phyloP scores from a whole-genome alignment of 1,140 invertebrate genomes.

The Choristoneura fumiferana region DNA sequence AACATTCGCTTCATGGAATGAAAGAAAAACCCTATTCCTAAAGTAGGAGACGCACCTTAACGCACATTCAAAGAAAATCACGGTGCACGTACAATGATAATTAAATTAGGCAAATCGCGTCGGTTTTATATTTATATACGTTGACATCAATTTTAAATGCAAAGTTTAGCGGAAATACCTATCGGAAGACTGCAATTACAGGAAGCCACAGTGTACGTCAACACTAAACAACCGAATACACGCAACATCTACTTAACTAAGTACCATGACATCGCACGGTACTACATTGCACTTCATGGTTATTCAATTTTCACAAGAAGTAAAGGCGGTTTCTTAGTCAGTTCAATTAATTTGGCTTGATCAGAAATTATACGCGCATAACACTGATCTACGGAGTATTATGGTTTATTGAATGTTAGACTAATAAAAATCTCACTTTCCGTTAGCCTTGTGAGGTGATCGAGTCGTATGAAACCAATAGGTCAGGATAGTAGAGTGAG shows the following conservation, averaged over 20 bases:
- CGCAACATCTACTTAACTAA: slow-evolving; percentile 57
- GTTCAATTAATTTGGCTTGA: slow-evolving; percentile 74
- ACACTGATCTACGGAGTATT: slow-evolving; percentile 69
- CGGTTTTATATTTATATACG: slow-evolving; percentile 35
- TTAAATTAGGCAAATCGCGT: slow-evolving; percentile 21
- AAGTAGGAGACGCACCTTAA: slow-evolving; percentile 19
- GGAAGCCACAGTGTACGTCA: slow-evolving; percentile 72
- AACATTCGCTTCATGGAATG: slow-evolving; percentile 50
- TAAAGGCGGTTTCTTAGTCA: slow-evolving; percentile 71
- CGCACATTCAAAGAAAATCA: slow-evolving; percentile 10
- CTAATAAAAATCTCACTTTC: slow-evolving; percentile 52
- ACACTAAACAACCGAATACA: slow-evolving; percentile 60
- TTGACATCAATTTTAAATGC: slow-evolving; percentile 69
- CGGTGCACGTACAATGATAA: slow-evolving; percentile 20
- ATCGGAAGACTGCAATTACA: slow-evolving; percentile 76
- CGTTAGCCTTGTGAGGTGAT: slow-evolving; percentile 32
- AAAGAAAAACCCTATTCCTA: slow-evolving; percentile 20
- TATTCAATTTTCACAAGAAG: slow-evolving; percentile 62
- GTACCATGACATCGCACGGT: slow-evolving; percentile 49
- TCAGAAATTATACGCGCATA: slow-evolving; percentile 54
- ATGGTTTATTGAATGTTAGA: slow-evolving; percentile 36
- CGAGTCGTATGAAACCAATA: slow-evolving; percentile 18
- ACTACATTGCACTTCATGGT: slow-evolving; percentile 59
- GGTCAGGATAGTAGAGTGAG: slow-evolving; percentile 28
- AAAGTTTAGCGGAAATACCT: slow-evolving; percentile 70